Base-by-base conservation (phyloP, 2,113 vertebrate species). In the Plecotus auritus region DNA sequence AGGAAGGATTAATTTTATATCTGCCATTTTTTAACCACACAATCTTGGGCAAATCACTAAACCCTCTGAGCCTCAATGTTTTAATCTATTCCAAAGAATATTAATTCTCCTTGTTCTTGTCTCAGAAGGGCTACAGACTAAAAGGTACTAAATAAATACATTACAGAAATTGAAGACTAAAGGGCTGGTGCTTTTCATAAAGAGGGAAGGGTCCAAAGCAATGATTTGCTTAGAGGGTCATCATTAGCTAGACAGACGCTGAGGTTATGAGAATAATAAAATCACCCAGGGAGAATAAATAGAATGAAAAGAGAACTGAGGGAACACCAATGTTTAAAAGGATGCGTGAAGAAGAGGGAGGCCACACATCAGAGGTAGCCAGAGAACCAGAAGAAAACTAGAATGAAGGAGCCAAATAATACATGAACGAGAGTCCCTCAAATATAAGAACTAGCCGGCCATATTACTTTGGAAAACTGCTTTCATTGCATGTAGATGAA, bases 41-140 rank as follows among this genome's bases (percentile, higher is more conserved):
- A n/a, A 74, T 92, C 85, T 91, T 82, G 51, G 70, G 37, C 67
- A 93, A 94, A 93, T 87, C 80, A 95, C 45, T 92, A 93, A 82
- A 92, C 32, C 14, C 9, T 90, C 59, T 76, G 26, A 94, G 90
- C 30, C 6, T 90, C 3, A 11, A 17, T 83, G 67, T 82, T 95
- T 96, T 77, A 76, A 89, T 81, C 59, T 70, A 72, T 73, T 81
- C 37, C 73, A 93, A 93, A 91, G 69, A 35, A 67, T 67, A 91
- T 80, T 26, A 72, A 45, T 93, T 92, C 74, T 93, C 74, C 87
- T 14, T 74, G 84, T 28, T 95, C 54, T 78, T 92, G 64, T 69
- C n/a, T 88, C 74, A 94, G 64, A 91, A 89, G 67, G 78, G 23
- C 83, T 85, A 76, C 0, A 93, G 67, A 72, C n/a, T 81, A n/a